These are phyloP conservation scores for Pyrgus malvae DNA, from an alignment of 2,888 invertebrate genomes.

Conservation along the genomic window DNA sequence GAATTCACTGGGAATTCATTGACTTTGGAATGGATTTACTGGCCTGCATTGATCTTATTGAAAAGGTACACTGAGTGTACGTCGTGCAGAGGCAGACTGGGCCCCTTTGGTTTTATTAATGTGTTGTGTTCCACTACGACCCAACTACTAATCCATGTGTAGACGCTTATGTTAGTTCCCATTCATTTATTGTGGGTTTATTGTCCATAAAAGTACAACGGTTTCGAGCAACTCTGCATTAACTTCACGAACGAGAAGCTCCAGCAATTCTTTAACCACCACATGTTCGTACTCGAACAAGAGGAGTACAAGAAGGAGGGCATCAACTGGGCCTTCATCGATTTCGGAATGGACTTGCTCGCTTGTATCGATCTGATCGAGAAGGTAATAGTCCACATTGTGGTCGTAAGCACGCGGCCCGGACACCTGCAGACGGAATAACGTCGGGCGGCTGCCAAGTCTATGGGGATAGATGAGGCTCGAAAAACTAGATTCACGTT, in stretches of 20 bases:
- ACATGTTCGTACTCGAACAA: conserved; percentile 99
- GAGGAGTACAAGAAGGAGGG: conserved; percentile 97
- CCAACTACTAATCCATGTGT: conserved; percentile 51
- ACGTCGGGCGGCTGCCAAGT: conserved; percentile 38
- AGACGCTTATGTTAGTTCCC: conserved; percentile 49
- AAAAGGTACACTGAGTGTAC: conserved; percentile 89
- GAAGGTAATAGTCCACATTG: conserved; percentile 86
- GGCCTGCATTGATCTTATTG: conserved; percentile 99
- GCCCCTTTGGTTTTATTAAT: conserved; percentile 42
- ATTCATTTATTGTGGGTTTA: conserved; percentile 54
- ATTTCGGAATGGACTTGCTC: conserved; percentile 98
- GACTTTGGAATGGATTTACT: conserved; percentile 99
- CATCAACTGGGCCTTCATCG: conserved; percentile 97
- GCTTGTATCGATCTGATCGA: conserved; percentile 98
- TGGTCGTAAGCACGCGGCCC: conserved; percentile 36
- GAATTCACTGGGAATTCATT: conserved; percentile 99
- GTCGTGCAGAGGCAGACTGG: conserved; percentile 49
- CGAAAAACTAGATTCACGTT: conserved; percentile 24
- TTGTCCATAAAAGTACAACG: conserved; percentile 88
- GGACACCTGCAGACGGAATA: conserved; percentile 46
- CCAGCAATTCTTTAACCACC: conserved; percentile 99
- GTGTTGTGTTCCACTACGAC: conserved; percentile 42
- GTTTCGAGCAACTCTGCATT: conserved; percentile 99
- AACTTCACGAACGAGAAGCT: conserved; percentile 99
- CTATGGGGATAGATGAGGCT: conserved; percentile 44